phyloP scores from a whole-genome alignment of 2,113 vertebrate genomes.

The Carollia perspicillata region DNA sequence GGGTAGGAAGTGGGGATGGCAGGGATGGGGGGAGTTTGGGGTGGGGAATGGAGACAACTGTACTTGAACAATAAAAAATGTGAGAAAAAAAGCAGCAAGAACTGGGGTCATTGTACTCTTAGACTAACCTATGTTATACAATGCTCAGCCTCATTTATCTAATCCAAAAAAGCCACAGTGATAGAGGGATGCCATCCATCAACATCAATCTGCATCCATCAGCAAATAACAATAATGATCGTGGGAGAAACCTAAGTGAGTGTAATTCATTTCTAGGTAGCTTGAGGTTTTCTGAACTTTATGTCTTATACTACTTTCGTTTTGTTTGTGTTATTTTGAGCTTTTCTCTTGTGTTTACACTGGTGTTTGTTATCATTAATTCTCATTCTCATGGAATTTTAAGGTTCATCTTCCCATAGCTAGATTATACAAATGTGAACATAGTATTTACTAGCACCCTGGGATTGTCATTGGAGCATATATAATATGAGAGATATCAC shows the following conservation, averaged over 20 bases:
- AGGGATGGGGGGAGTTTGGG: too few relatives aligned
- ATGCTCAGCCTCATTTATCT: neutral
- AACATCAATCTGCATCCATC: rapidly evolving
- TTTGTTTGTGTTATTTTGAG: neutral
- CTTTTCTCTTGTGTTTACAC: neutral
- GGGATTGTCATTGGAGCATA: neutral
- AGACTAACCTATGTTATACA: neutral
- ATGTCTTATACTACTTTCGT: neutral
- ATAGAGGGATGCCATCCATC: neutral
- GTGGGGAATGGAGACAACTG: too few relatives aligned
- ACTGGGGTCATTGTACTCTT: neutral
- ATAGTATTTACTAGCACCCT: neutral
- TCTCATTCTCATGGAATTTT: neutral
- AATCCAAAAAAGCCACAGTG: neutral
- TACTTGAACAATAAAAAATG: too few relatives aligned
- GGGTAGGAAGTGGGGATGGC: too few relatives aligned
- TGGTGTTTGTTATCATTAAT: neutral
- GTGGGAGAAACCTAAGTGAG: neutral
- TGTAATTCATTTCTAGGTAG: neutral
- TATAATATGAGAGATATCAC: neutral
- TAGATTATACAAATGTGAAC: neutral
- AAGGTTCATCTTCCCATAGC: neutral
- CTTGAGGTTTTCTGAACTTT: neutral
- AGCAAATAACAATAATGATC: neutral
- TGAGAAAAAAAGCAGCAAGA: neutral